A percentile compares a stretch with the other conserved stretches of the same genome.
Evolutionary conservation across 2,888 invertebrate species (phyloP).

Genomic region (Drosophila flavopinicola): DNA sequence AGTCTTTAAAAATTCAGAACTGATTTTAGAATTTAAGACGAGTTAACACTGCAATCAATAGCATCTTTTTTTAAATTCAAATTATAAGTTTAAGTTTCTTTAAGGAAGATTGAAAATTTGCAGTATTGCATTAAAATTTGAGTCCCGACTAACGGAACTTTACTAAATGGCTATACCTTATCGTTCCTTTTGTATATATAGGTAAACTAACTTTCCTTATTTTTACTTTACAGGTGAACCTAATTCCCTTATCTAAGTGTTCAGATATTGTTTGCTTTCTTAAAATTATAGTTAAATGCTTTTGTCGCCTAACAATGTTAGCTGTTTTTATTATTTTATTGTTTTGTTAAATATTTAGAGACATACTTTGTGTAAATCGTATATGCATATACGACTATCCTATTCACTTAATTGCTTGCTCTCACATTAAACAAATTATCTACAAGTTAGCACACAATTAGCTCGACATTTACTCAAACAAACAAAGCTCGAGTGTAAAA

Average conservation of each 20-base stretch:
- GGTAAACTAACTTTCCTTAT: too few relatives aligned
- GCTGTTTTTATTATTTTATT: background rate
- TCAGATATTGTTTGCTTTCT: background rate
- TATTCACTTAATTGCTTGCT: conserved; percentile 3
- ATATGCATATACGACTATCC: background rate
- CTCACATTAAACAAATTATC: conserved; percentile 4
- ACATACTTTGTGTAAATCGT: background rate
- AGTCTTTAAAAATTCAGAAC: too few relatives aligned
- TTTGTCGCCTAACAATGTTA: background rate
- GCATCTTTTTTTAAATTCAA: too few relatives aligned
- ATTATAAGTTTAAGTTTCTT: too few relatives aligned
- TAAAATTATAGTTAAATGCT: background rate
- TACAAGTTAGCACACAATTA: background rate
- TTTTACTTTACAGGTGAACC: too few relatives aligned
- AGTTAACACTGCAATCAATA: too few relatives aligned
- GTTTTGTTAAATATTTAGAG: conserved; percentile 4
- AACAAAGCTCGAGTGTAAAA: background rate
- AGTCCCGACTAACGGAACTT: too few relatives aligned
- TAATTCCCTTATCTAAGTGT: background rate
- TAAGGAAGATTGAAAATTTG: too few relatives aligned
- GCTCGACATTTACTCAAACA: background rate
- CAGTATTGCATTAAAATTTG: too few relatives aligned
- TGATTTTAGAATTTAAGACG: too few relatives aligned
- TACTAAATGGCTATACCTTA: too few relatives aligned
- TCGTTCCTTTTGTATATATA: too few relatives aligned